These are phyloP conservation scores for Leucoraja ocellata DNA, from an alignment of 2,797 vertebrate genomes.

Conservation along the genomic window DNA sequence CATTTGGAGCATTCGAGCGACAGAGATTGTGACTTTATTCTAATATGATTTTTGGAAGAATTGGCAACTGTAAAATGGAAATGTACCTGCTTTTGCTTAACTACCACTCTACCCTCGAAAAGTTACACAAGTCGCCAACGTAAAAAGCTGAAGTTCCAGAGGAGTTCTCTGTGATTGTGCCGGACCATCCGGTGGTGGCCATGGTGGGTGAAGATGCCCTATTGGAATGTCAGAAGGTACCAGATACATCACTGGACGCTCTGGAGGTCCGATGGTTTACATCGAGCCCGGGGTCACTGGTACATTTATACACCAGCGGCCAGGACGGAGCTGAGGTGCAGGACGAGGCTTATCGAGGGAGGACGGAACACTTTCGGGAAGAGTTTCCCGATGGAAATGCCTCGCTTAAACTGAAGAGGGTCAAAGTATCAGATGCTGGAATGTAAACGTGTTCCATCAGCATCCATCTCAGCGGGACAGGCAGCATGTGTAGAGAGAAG, in stretches of 20 bases:
- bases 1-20: too few relatives aligned
- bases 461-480: not conserved
- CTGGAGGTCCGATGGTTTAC: constrained; percentile 53
- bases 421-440: constrained; percentile 48
- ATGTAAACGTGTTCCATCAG: constrained; percentile 49
- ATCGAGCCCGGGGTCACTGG: constrained; percentile 44
- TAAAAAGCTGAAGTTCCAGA: constrained; percentile 40
- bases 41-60: too few relatives aligned
- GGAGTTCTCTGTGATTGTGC: constrained; percentile 48
- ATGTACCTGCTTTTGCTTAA: too few relatives aligned
- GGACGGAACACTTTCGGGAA: constrained; percentile 48
- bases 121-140: too few relatives aligned
- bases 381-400: constrained; percentile 45
- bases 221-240: constrained; percentile 47
- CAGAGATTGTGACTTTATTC: too few relatives aligned
- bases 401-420: constrained; percentile 43
- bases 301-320: constrained; percentile 48
- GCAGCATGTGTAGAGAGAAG: too few relatives aligned
- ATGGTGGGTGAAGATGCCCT: constrained; percentile 46
- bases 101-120: too few relatives aligned
- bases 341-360: constrained; percentile 46
- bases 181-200: constrained; percentile 42
- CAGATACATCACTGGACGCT: constrained; percentile 44
- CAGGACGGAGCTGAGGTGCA: constrained; percentile 45
- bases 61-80: too few relatives aligned